Base-by-base conservation (phyloP, 2,113 vertebrate species). In the Saimiri boliviensis region DNA sequence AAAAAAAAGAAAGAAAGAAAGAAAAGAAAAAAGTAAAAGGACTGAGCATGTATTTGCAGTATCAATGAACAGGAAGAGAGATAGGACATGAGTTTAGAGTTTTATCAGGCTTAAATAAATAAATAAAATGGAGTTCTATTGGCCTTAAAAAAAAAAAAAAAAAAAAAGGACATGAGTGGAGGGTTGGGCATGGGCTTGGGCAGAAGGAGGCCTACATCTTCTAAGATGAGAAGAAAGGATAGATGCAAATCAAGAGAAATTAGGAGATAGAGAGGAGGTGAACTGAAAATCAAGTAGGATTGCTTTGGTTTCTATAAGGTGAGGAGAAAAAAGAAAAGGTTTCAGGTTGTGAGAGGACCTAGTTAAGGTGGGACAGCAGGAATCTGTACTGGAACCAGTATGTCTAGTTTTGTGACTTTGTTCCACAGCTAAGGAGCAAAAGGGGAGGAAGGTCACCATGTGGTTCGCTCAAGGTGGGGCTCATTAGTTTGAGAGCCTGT, bases 241-340 rank as follows among this genome's bases (percentile, higher is more conserved):
- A 30, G 42, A 70, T 70, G 42, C 90, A 89, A 49, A 83, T 27
- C 92, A 16, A 68, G 66, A 68, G 32, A 68, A 40, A 88, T 63
- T 42, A 47, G 23, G 42, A 94, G 42, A 37, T 32, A 82, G 11
- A 83, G 6, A 86, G 42, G 35, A 93, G 27, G 54, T 58, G 42
- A 85, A 91, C 81, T 94, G 86, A 93, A 88, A 86, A 83, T 70
- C 27, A 89, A 76, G 74, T 23, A 52, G 52, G 66, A 60, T 73
- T 68, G 30, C 30, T 85, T 54, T 52, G 90, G 23, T 91, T 88
- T 93, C 86, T 82, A 11, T 73, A 58, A 93, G 91, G 83, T 76
- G 82, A 88, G 21, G 32, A 94, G 76, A 56, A 90, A 14, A 21
- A 71, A 93, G 35, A 91, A 81, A 89, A 91, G 5, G 21, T 54